phyloP scores from a whole-genome alignment of 2,888 invertebrate species.

The Caenorhabditis virilis region DNA sequence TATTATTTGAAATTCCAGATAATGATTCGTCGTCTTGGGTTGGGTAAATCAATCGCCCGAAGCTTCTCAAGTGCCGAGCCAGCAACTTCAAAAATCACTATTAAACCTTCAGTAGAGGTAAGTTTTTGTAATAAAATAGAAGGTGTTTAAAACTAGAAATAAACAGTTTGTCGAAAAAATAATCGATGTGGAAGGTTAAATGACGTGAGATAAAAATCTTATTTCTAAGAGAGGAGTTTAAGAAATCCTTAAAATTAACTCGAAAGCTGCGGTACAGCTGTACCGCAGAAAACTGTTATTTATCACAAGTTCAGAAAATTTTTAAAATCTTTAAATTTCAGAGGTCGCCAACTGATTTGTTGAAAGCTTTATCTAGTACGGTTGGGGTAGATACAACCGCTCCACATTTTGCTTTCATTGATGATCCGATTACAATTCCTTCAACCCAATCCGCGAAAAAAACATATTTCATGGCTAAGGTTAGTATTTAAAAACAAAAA shows the following conservation, averaged over 20 bases:
- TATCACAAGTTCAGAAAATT: too few relatives aligned
- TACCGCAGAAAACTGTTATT: too few relatives aligned
- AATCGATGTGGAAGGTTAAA: too few relatives aligned
- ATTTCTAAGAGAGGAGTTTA: too few relatives aligned
- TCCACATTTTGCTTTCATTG: slow-evolving; percentile 86
- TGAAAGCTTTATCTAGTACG: slow-evolving; percentile 79
- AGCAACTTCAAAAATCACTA: slow-evolving; percentile 14
- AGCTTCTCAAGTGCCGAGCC: slow-evolving; percentile 11
- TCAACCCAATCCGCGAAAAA: slow-evolving; percentile 44
- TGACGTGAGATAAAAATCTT: too few relatives aligned
- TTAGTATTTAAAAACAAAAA: too few relatives aligned
- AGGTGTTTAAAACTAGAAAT: too few relatives aligned
- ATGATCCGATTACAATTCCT: slow-evolving; percentile 78
- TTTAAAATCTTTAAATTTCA: slow-evolving; percentile 70
- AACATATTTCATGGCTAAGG: slow-evolving; percentile 60
- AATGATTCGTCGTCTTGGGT: slow-evolving; percentile 27
- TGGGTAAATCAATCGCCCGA: slow-evolving; percentile 13
- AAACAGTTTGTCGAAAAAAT: too few relatives aligned
- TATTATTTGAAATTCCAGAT: not conserved
- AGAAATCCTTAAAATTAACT: too few relatives aligned
- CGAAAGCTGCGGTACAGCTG: too few relatives aligned
- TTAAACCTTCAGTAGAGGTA: slow-evolving; percentile 28
- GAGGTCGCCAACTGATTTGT: slow-evolving; percentile 82
- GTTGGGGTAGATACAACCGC: slow-evolving; percentile 82
- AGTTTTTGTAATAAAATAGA: not conserved